Evolutionary conservation across 2,797 vertebrate species (phyloP).

Genomic region (Odontamblyopus lacepedii): DNA sequence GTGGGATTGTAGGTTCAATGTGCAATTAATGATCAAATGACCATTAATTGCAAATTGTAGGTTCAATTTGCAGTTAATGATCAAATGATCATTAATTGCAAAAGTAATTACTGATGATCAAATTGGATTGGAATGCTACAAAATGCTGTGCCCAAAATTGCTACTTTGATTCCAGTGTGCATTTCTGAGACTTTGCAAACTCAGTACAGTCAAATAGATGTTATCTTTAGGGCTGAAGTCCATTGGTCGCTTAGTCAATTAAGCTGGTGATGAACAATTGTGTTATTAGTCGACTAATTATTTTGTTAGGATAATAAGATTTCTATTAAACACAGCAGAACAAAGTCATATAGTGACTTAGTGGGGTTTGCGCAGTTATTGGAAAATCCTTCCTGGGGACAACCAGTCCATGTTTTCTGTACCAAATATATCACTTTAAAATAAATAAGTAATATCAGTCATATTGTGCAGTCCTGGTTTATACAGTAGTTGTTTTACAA

Average conservation of each 20-base stretch:
- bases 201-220: neutral
- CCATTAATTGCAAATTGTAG: neutral
- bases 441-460: neutral
- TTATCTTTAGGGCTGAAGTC: too few species aligned
- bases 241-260: too few species aligned
- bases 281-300: too few species aligned
- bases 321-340: too few species aligned
- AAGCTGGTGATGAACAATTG: too few species aligned
- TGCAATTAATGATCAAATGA: too few species aligned
- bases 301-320: too few species aligned
- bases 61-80: neutral
- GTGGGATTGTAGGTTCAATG: neutral
- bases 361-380: too few species aligned
- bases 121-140: too few species aligned
- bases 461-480: constrained; percentile 42
- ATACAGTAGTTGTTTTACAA: constrained; percentile 44
- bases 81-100: neutral
- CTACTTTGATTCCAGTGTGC: neutral
- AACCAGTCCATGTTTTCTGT: too few species aligned
- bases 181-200: neutral
- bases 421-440: neutral
- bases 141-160: neutral
- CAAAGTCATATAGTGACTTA: too few species aligned
- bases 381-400: too few species aligned
- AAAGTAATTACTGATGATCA: neutral